These are phyloP conservation scores for Beaufortia kweichowensis DNA, from an alignment of 2,113 vertebrate genomes.

Conservation along the genomic window DNA sequence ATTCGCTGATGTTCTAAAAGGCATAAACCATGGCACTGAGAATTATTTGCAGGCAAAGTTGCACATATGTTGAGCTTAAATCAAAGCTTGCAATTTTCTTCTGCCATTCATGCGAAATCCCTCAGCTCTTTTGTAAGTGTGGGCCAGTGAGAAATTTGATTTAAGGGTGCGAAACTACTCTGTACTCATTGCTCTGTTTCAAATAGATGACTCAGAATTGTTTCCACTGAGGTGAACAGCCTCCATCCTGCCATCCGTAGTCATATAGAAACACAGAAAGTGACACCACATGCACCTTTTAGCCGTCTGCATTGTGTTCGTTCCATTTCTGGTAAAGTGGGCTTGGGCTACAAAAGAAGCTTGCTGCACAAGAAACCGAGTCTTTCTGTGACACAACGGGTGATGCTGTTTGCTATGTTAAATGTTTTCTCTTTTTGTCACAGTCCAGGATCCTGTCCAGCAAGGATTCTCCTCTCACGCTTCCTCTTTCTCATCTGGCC, in stretches of 20 bases:
- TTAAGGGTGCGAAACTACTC: conserved; percentile 50
- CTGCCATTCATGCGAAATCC: not conserved
- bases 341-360: conserved; percentile 23
- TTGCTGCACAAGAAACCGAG: conserved; percentile 31
- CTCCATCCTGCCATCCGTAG: conserved; percentile 53
- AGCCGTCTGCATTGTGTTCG: not conserved
- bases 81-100: not conserved
- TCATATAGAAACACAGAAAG: conserved; percentile 50
- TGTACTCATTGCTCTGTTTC: conserved; percentile 41
- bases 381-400: conserved; percentile 24
- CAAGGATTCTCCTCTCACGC: conserved; percentile 69
- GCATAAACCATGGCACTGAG: not conserved
- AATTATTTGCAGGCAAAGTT: not conserved
- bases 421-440: conserved; percentile 61
- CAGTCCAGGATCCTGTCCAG: conserved; percentile 64
- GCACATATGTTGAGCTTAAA: not conserved
- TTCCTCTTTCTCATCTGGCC: conserved; percentile 67
- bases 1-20: conserved; percentile 21
- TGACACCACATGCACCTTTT: conserved; percentile 25
- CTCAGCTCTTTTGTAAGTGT: not conserved
- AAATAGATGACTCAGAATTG: conserved; percentile 69
- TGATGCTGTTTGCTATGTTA: conserved; percentile 62
- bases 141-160: not conserved
- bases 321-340: conserved; percentile 21
- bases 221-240: conserved; percentile 70